Base-by-base conservation (phyloP, 2,797 vertebrate species). In the Mallotus villosus region DNA sequence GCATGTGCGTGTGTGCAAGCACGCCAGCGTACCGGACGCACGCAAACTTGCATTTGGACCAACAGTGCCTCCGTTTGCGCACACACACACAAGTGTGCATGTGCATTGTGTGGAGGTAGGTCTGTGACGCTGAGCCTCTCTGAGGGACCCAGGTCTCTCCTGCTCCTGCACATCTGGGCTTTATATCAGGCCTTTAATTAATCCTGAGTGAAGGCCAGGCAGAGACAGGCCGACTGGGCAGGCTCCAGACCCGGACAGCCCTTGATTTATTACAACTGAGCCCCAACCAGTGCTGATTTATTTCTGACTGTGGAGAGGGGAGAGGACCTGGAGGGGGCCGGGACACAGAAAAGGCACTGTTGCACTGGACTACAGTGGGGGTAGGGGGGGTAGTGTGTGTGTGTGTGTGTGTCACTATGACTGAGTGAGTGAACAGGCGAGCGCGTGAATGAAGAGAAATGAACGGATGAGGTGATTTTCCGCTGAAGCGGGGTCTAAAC, bases 101-200 rank as follows among this genome's bases (percentile, higher is more conserved):
- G 73, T 32, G 62, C 63, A 25, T 55, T 17, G 66, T 70, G 55
- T 7, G 4, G 63, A 67, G 66, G 67, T 75, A 58, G 27, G 24
- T 53, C 51, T 66, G 51, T 72, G 62, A 29, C 87, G 82, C 63
- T 88, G 74, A 49, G 49, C 72, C 81, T 87, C 89, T 92, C 89
- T 89, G 87, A 92, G 86, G 93, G 91, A 92, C 93, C 93, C 91
- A 92, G 92, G 89, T 89, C 93, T 94, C 89, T 91, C 94, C 93
- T 89, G 95, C 95, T 91, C 94, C 93, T 89, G 95, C 95, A 98
- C 97, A 98, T 98, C 97, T 98, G 97, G 96, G 95, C 97, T 98
- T 98, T 96, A 97, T 98, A 98, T 99, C 96, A 98, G 95, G 89
- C 94, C 96, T 97, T 98, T 98, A 98, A 98, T 98, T 98, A 98